A percentile compares a stretch with the other conserved stretches of the same genome.
phyloP scores from a whole-genome alignment of 2,113 vertebrate species.

The Scytalopus superciliaris region DNA sequence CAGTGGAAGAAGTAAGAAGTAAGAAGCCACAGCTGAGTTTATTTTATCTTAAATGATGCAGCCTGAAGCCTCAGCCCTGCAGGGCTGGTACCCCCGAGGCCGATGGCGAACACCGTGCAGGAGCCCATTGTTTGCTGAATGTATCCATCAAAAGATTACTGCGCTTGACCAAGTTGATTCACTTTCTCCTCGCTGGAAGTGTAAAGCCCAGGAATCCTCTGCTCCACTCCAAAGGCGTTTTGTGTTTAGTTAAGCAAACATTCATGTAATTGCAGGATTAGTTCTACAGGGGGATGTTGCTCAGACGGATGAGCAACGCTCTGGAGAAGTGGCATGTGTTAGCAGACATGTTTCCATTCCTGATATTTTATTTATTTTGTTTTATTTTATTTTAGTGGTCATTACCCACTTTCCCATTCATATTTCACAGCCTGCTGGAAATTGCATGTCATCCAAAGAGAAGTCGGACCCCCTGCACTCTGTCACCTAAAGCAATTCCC shows the following conservation, averaged over 20 bases:
- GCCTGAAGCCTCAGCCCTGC: not conserved
- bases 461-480: not conserved
- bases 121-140: not conserved
- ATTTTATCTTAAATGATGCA: conserved; percentile 9
- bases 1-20: accelerated
- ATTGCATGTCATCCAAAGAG: not conserved
- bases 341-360: not conserved
- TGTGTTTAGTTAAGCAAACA: conserved; percentile 28
- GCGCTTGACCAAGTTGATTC: not conserved
- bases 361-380: not conserved
- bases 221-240: not conserved
- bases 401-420: not conserved
- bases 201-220: not conserved
- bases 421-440: not conserved
- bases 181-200: not conserved
- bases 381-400: not conserved
- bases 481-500: not conserved
- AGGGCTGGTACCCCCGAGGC: not conserved
- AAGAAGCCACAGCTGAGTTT: not conserved
- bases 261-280: conserved; percentile 35
- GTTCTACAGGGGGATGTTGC: not conserved
- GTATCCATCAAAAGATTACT: conserved; percentile 27
- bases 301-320: not conserved
- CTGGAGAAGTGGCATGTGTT: not conserved
- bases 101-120: not conserved